A percentile compares a stretch with the other conserved stretches of the same genome.
phyloP scores from a whole-genome alignment of 1,140 invertebrate species.

The Drosophila biarmipes region DNA sequence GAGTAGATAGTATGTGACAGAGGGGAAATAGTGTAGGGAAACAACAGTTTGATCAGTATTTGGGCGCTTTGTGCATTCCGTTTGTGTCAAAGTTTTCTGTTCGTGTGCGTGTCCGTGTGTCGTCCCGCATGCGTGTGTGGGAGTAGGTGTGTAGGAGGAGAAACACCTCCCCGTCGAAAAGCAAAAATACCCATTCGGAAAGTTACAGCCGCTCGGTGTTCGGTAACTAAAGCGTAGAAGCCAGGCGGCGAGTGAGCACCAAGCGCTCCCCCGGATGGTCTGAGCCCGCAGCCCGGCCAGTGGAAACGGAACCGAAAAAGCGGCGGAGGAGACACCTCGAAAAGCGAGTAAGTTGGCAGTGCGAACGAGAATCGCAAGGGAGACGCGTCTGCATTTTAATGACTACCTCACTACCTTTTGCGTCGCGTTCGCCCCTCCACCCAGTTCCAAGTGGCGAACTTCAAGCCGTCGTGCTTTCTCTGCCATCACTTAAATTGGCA shows the following conservation, averaged over 20 bases:
- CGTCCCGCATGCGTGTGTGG: constrained; percentile 25
- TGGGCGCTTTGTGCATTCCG: constrained; percentile 3
- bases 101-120: constrained; percentile 22
- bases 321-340: constrained; percentile 35
- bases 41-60: constrained; percentile 40
- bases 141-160: constrained; percentile 38
- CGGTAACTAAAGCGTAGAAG: constrained; percentile 2
- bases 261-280: background rate
- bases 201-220: constrained; percentile 11
- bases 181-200: constrained; percentile 12
- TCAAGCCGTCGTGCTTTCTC: background rate
- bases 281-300: constrained; percentile 5
- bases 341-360: constrained; percentile 45
- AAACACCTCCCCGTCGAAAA: constrained; percentile 25
- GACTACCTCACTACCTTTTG: constrained; percentile 34
- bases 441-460: constrained; percentile 5
- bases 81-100: constrained; percentile 31
- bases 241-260: background rate
- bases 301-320: background rate
- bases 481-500: constrained; percentile 22
- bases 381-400: constrained; percentile 41
- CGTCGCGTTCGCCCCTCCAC: constrained; percentile 6
- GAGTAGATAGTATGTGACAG: constrained; percentile 34
- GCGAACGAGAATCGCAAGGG: constrained; percentile 30
- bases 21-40: constrained; percentile 10